Evolutionary conservation across 2,113 vertebrate genomes (phyloP), one percentile per base, ranked within the genome.

Genomic region (Corydoras maculifer): DNA sequence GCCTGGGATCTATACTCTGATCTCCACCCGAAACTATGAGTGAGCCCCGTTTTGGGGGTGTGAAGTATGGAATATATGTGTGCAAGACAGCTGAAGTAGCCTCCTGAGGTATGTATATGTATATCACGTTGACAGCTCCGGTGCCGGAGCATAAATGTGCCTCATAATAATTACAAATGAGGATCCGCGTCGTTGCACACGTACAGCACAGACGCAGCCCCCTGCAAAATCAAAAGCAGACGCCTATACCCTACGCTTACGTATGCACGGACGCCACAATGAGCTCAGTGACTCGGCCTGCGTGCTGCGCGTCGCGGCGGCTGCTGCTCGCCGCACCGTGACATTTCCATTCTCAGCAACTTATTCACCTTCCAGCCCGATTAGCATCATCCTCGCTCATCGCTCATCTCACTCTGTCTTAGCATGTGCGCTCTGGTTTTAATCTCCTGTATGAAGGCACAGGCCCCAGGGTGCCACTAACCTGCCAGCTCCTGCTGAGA

Each of bases 281-380:
- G 63, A 84, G 78, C 80, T 80, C 78, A 48, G 68, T 83, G 79
- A 82, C 82, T 75, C 62, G 65, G 77, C 76, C 80, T 79, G 75
- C 76, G 55, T 82, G 84, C 64, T 57, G 31, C 10, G 59, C 29
- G 51, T 50, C 43, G 54, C 15, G 72, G 57, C 77, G 77, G 82
- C 82, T 81, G 73, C 65, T 75, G 65, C 76, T 83, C 75, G 76
- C 63, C 79, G 78, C 77, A 79, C 75, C 64, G 76, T 87, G 86
- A 85, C 84, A 87, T 85, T 86, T 86, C 85, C 78, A 82, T 84
- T 84, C 78, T 83, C 78, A 74, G 80, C 82, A 62, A 80, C 79
- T 83, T 84, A 78, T 83, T 84, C 72, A 61, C 70, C 78, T 82
- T 84, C 84, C 78, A 51, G 50, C 77, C 75, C 77, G 68, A 84